Percentiles rank a stretch among this genome's conserved stretches.
Evolutionary conservation across 2,113 vertebrate species (phyloP).

Genomic region (Plectropomus leopardus): DNA sequence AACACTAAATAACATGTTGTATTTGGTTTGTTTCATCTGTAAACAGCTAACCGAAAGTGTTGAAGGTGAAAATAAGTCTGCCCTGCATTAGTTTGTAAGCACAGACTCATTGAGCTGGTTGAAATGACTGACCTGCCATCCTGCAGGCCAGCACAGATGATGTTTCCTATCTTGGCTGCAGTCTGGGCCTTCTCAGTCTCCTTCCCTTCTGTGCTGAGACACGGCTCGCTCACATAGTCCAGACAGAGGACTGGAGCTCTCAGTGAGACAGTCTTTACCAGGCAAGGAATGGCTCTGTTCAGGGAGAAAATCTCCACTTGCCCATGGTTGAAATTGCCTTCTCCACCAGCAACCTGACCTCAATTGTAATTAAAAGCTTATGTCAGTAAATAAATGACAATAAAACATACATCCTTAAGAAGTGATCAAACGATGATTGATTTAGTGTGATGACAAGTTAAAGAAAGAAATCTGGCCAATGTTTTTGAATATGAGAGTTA

Average conservation of each 20-base stretch:
- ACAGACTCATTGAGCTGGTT: no score
- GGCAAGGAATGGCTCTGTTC: conserved; percentile 51
- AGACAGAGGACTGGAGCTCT: conserved; percentile 46
- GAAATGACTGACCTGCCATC: conserved; percentile 56
- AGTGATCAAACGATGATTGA: not conserved
- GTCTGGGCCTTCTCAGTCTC: conserved; percentile 9
- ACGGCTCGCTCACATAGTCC: conserved; percentile 55
- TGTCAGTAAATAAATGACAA: not conserved
- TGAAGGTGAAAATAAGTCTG: no score
- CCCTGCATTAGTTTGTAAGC: no score
- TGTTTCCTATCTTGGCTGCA: conserved; percentile 40
- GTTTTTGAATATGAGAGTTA: not conserved
- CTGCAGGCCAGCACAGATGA: conserved; percentile 66
- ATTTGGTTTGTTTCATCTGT: not conserved
- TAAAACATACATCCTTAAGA: not conserved
- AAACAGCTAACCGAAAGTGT: not conserved
- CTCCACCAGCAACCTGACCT: conserved; percentile 58
- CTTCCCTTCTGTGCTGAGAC: conserved; percentile 14
- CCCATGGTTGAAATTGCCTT: conserved; percentile 25
- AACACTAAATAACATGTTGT: not conserved
- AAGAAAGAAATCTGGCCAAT: not conserved
- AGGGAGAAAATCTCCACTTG: conserved; percentile 67
- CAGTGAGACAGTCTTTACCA: conserved; percentile 55
- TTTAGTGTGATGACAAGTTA: no score
- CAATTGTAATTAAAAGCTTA: not conserved